Evolutionary conservation across 1,140 invertebrate genomes (phyloP), one percentile per base, ranked within the genome.

Genomic region (Drosophila prosaltans): DNA sequence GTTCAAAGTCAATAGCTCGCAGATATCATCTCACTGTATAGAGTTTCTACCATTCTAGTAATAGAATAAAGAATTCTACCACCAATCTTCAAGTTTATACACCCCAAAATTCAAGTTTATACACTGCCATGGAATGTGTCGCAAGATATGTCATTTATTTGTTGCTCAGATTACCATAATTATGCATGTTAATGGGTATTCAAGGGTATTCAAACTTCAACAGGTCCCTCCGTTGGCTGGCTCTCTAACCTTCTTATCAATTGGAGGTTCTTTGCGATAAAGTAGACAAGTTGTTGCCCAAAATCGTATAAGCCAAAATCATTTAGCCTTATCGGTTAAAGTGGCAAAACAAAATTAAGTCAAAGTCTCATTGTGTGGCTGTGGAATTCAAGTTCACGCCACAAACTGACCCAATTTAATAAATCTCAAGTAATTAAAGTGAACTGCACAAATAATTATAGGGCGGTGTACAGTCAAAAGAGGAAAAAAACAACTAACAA

Each of bases 401-500:
- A 63, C 60, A 57, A 69, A 43, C 65, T 81, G 81, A 84, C 81
- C 81, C 71, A 85, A 51, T 85, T 85, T 84, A 68, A 79, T 67
- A 70, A 71, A 79, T 65, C 81, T 69, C 65, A 69, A 74, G 76
- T 77, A 86, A 86, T 86, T 86, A 86, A 72, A 80, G 54, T 58
- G 63, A 81, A 68, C 82, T 73, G 74, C 71, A 78, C 57, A 74
- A 81, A 70, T 88, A 89, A 89, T 90, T 81, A 84, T 75, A 77
- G 85, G 76, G 72, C 80, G 67, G 78, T 70, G 58, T 8, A 54
- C 28, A 69, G 55, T 54, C 62, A 41, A 55, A 24, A 24, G 60
- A 63, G 68, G 59, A 45, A 68, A 68, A 64, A 73, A 40, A 78
- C 41, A 65, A 62, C 21, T 30, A 39, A 58, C 5, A 67, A 4